Conservation (phyloP, 2,113 vertebrate genomes). For the Dromas ardeola region DNA sequence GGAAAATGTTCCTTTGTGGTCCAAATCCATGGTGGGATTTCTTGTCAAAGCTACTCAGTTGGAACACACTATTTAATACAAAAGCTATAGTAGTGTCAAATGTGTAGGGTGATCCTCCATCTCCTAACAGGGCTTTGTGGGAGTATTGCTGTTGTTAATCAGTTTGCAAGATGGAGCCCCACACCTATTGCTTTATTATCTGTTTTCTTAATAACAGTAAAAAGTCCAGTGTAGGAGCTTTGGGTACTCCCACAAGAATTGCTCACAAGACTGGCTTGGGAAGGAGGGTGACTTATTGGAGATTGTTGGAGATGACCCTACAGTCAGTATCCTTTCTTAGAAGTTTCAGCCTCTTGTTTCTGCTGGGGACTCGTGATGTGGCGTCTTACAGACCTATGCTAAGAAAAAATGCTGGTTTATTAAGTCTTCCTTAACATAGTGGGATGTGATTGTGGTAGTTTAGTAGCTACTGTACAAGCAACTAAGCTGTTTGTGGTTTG, state of each 20-base stretch:
- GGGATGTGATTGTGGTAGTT: not conserved
- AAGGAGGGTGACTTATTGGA: accelerated
- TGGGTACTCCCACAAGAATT: not conserved
- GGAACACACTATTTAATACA: not conserved
- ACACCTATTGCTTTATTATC: not conserved
- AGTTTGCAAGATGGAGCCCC: not conserved
- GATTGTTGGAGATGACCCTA: not conserved
- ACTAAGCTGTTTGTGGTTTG: not conserved
- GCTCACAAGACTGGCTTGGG: not conserved
- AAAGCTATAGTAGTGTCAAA: not conserved
- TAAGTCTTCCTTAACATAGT: not conserved
- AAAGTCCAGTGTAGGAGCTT: not conserved
- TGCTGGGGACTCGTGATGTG: not conserved
- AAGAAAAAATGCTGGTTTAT: not conserved
- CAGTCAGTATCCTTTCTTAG: not conserved
- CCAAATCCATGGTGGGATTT: not conserved
- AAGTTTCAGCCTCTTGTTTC: not conserved
- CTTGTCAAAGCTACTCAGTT: not conserved
- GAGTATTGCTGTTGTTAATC: not conserved
- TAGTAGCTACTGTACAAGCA: not conserved
- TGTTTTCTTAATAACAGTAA: not conserved
- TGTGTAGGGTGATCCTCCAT: not conserved
- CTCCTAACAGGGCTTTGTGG: not conserved
- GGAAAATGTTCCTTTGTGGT: accelerated
- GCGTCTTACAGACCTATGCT: not conserved